These are phyloP conservation scores for Hydrolagus colliei DNA, from an alignment of 2,797 vertebrate genomes.

Conservation along the genomic window DNA sequence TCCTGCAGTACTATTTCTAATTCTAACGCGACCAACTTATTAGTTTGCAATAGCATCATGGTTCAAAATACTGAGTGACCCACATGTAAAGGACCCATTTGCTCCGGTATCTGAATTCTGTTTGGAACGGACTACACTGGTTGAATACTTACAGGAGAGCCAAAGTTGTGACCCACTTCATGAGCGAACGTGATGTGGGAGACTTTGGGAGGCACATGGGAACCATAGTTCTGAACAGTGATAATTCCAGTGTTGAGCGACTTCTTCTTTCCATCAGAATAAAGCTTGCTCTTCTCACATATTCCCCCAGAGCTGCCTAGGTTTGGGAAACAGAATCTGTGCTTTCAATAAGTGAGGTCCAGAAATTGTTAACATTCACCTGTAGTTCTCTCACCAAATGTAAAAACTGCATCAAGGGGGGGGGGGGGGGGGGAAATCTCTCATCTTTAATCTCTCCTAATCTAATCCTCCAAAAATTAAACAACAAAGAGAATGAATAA, in stretches of 20 bases:
- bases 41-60: too few species aligned
- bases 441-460: too few species aligned
- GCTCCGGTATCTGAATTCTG: background rate
- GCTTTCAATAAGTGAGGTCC: background rate
- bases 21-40: too few species aligned
- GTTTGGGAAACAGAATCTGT: background rate
- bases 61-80: too few species aligned
- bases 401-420: too few species aligned
- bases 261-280: constrained; percentile 87
- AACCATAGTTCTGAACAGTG: constrained; percentile 94
- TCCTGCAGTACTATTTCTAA: too few species aligned
- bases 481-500: too few species aligned
- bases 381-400: too few species aligned
- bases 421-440: too few species aligned
- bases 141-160: constrained; percentile 81
- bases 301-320: constrained; percentile 90
- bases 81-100: too few species aligned
- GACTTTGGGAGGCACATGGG: constrained; percentile 91
- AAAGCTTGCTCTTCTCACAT: constrained; percentile 84
- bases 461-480: too few species aligned
- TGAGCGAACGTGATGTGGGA: constrained; percentile 97
- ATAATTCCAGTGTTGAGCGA: constrained; percentile 97
- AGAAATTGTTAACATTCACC: background rate
- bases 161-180: constrained; percentile 96
- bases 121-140: background rate